Conservation (phyloP, 2,888 invertebrate species). For the Trichogramma evanescens region DNA sequence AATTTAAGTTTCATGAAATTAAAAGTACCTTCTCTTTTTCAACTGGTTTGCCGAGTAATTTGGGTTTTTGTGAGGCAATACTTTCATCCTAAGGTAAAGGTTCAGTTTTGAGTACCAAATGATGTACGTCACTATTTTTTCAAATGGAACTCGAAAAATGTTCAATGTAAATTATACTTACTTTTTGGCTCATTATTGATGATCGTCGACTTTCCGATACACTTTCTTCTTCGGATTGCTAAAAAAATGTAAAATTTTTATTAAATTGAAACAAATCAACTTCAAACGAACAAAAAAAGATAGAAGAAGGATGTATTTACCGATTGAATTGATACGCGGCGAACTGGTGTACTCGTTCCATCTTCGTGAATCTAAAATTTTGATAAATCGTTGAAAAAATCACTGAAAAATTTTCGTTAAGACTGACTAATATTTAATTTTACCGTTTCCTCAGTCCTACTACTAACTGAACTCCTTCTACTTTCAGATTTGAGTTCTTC, state of each 20-base stretch:
- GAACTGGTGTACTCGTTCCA: slow-evolving; percentile 33
- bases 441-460: slow-evolving; percentile 33
- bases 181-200: slow-evolving; percentile 36
- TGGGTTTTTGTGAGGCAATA: slow-evolving; percentile 15
- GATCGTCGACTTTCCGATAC: slow-evolving; percentile 49
- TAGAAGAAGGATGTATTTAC: slow-evolving; percentile 25
- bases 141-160: background rate
- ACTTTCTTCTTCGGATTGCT: slow-evolving; percentile 46
- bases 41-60: slow-evolving; percentile 5
- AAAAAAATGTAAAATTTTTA: slow-evolving; percentile 4
- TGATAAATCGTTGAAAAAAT: background rate
- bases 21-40: slow-evolving; percentile 17
- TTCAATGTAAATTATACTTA: background rate
- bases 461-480: slow-evolving; percentile 40
- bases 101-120: background rate
- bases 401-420: background rate
- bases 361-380: slow-evolving; percentile 29
- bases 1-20: background rate
- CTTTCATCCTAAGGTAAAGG: slow-evolving; percentile 22
- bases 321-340: slow-evolving; percentile 39
- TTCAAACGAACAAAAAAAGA: too few species aligned
- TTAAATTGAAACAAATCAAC: slow-evolving; percentile 3
- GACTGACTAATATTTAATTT: background rate
- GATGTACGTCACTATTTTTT: background rate
- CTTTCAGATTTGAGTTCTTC: slow-evolving; percentile 42